Evolutionary conservation across 2,888 invertebrate genomes (phyloP), one percentile per base, ranked within the genome.

Genomic region (Morpho deidamia): DNA sequence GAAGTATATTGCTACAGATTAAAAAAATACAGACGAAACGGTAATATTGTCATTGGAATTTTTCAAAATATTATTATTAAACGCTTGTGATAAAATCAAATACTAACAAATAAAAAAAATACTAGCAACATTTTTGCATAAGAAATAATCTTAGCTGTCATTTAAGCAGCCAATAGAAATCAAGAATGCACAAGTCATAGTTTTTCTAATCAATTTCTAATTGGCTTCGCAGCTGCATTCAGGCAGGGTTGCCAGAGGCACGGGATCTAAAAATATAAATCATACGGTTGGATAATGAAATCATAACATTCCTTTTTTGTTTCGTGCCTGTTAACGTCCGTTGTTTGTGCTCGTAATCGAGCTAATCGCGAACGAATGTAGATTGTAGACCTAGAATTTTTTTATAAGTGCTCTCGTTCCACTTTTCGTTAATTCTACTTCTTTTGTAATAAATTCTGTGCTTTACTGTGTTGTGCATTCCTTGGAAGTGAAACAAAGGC

Each of bases 331-430:
- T 62, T 59, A 56, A 59, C 48, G 58, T 62, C n/a, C 53, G 58
- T 61, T 58, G 66, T 55, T 60, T 58, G 61, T 56, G 61, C 52
- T 61, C 59, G 66, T 56, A 63, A 63, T 61, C 57, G 61, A 61
- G 60, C 54, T 61, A 59, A 62, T 59, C 62, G 61, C 64, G 65
- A 60, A 60, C 68, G 67, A 66, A 68, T 66, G 65, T 65, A 64
- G 61, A 58, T 78, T 80, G 78, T 80, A 84, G 83, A 81, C 76
- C 81, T 80, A 84, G 76, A 60, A 62, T 67, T 77, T 77, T 72
- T 76, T 80, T 79, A 74, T 65, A 76, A 72, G 68, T 76, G 84
- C 78, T 82, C 87, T 87, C 85, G 80, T 84, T 88, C 85, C 84
- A 85, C 83, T 87, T 87, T 85, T 86, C 73, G 70, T 78, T 74